Evolutionary conservation across 2,888 invertebrate species (phyloP).

Genomic region (Mythimna ferrago): DNA sequence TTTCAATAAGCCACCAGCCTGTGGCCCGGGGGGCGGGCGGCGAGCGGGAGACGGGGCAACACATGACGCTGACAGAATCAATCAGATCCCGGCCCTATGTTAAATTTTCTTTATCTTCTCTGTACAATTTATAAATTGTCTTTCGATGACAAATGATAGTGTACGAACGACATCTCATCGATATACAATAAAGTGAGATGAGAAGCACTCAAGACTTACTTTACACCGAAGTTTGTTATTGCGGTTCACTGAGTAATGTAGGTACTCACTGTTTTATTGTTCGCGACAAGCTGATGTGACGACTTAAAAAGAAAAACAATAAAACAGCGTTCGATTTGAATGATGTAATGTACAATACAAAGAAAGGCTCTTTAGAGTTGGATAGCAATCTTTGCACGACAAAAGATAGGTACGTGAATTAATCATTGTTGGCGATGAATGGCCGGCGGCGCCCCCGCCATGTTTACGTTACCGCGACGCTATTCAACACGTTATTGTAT

Average conservation of each 20-base stretch:
- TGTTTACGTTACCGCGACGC: not conserved
- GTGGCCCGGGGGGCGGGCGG: not conserved
- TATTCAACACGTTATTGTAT: not conserved
- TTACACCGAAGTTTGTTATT: not conserved
- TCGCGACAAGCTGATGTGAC: not conserved
- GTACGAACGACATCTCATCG: not conserved
- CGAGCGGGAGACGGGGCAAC: not conserved
- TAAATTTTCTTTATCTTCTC: not conserved
- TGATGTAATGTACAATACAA: not conserved
- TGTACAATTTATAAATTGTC: not conserved
- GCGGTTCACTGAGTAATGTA: not conserved
- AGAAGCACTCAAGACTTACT: not conserved
- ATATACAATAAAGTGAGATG: too few species aligned
- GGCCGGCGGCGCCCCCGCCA: too few species aligned
- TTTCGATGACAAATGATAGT: conserved; percentile 1
- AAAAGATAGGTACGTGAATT: not conserved
- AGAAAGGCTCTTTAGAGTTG: not conserved
- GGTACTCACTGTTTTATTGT: not conserved
- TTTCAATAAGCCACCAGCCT: conserved; percentile 44
- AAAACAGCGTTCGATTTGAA: not conserved
- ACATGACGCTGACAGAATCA: conserved; percentile 18
- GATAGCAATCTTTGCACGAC: not conserved
- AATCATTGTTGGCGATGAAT: not conserved
- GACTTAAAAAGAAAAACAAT: not conserved
- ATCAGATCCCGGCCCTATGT: conserved; percentile 8